Percentiles rank a stretch among this genome's conserved stretches.
These are phyloP conservation scores for Mobula birostris DNA, from an alignment of 2,113 vertebrate genomes.

Conservation along the genomic window DNA sequence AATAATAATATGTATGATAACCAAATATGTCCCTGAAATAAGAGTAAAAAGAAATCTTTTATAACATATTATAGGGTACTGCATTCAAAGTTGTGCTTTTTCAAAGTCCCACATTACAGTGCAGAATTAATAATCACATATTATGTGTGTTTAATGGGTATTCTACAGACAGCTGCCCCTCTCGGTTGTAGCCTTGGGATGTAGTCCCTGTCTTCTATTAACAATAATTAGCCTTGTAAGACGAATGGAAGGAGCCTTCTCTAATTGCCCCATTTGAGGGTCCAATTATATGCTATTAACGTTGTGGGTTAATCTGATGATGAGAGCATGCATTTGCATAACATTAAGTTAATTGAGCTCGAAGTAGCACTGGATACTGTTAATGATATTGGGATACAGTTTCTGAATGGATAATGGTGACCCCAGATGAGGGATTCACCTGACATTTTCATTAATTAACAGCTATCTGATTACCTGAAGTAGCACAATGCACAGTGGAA, in stretches of 20 bases:
- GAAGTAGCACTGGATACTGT: conserved; percentile 60
- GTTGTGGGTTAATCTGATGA: conserved; percentile 75
- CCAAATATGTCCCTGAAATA: background rate
- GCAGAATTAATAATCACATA: conserved; percentile 33
- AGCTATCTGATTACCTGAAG: conserved; percentile 76
- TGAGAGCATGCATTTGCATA: conserved; percentile 88
- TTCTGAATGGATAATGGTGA: conserved; percentile 80
- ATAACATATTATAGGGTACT: background rate
- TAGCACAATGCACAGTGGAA: conserved; percentile 40
- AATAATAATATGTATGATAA: background rate
- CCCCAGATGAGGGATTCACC: conserved; percentile 73
- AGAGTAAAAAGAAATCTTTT: background rate
- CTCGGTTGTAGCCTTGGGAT: conserved; percentile 52
- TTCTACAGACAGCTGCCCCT: conserved; percentile 53
- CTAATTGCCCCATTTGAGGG: conserved; percentile 86
- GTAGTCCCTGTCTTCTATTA: conserved; percentile 51
- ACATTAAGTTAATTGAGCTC: conserved; percentile 94
- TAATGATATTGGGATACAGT: conserved; percentile 68
- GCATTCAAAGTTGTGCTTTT: conserved; percentile 9
- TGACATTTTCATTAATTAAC: conserved; percentile 95
- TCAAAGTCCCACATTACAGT: conserved; percentile 9
- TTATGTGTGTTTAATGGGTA: conserved; percentile 45
- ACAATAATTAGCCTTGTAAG: conserved; percentile 75
- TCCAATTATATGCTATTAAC: conserved; percentile 95
- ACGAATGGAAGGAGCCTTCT: conserved; percentile 70